phyloP scores from a whole-genome alignment of 2,113 vertebrate species.

The Illadopsis cleaveri region DNA sequence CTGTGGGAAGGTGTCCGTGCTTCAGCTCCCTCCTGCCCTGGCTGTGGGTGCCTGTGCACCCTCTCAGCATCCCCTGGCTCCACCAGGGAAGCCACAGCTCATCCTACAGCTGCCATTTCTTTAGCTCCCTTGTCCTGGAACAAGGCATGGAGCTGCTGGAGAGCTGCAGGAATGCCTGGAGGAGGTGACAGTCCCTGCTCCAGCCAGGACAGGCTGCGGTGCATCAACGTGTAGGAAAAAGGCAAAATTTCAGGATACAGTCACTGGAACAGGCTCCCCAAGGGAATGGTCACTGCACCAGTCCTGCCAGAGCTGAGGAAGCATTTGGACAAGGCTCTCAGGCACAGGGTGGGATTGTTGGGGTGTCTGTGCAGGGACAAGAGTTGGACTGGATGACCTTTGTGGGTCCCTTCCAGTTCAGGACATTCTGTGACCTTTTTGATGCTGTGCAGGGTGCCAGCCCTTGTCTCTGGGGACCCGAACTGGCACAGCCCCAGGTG shows the following conservation, averaged over 20 bases:
- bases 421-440: background rate
- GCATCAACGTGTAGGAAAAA: rapidly evolving
- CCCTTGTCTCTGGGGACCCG: rapidly evolving
- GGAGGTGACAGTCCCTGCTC: rapidly evolving
- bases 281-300: background rate
- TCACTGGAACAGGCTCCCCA: background rate
- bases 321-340: rapidly evolving
- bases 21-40: background rate
- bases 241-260: background rate
- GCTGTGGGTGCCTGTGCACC: rapidly evolving
- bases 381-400: rapidly evolving
- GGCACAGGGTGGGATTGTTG: background rate
- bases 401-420: background rate
- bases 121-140: background rate
- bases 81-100: background rate
- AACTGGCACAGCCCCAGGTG: rapidly evolving
- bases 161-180: background rate
- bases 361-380: background rate
- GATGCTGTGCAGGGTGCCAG: background rate
- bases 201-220: rapidly evolving
- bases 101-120: background rate
- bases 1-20: rapidly evolving
- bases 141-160: background rate
- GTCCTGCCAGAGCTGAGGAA: background rate
- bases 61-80: background rate